A percentile compares a stretch with the other conserved stretches of the same genome.
Evolutionary conservation across 2,888 invertebrate genomes (phyloP).

Genomic region (Mystacides longicornis): DNA sequence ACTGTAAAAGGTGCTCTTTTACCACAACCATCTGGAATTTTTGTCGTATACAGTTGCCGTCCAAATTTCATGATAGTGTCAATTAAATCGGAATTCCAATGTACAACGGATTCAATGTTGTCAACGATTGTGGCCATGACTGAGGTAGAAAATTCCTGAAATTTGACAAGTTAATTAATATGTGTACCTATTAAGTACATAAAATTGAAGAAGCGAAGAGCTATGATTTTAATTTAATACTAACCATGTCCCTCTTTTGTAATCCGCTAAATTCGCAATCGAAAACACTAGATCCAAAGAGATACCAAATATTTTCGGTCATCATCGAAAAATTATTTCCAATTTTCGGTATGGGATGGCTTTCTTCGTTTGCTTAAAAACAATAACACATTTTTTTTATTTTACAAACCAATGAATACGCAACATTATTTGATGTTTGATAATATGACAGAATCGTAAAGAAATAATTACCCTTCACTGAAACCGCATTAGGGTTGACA

Average conservation of each 20-base stretch:
- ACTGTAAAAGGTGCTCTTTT: conserved; percentile 10
- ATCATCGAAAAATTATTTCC: neutral
- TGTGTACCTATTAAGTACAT: no score
- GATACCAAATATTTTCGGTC: neutral
- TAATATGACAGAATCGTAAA: neutral
- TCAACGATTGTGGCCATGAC: conserved; percentile 9
- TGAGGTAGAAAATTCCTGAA: conserved; percentile 9
- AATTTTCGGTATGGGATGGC: neutral
- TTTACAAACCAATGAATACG: neutral
- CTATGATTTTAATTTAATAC: neutral
- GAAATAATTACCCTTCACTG: neutral
- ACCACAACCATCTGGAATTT: conserved; percentile 13
- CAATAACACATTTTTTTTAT: neutral
- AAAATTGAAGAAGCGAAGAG: no score
- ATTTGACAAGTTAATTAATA: neutral
- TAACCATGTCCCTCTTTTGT: neutral
- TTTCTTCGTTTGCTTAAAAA: neutral
- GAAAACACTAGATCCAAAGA: neutral
- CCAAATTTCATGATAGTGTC: conserved; percentile 10
- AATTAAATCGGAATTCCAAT: conserved; percentile 7
- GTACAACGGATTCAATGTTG: conserved; percentile 6
- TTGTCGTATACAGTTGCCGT: conserved; percentile 6
- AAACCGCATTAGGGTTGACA: neutral
- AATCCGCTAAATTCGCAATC: neutral
- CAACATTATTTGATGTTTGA: neutral